Evolutionary conservation across 2,888 invertebrate genomes (phyloP).

Genomic region (Eurytoma californica): DNA sequence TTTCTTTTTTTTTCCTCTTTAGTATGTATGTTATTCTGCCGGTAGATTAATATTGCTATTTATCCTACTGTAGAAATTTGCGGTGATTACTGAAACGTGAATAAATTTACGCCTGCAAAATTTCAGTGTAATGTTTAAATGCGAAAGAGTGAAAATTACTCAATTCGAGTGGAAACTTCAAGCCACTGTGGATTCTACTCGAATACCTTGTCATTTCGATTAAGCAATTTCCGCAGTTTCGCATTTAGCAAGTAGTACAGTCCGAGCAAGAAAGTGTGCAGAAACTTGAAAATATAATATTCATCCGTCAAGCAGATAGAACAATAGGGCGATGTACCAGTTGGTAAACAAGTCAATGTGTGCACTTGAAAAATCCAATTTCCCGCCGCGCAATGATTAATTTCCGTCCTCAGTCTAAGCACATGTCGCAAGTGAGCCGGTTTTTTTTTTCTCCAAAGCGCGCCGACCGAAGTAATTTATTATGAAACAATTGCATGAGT

Average conservation of each 20-base stretch:
- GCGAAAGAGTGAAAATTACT: too few relatives aligned
- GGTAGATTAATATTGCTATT: neutral
- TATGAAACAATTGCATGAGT: conserved; percentile 57
- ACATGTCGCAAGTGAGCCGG: conserved; percentile 22
- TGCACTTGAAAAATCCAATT: conserved; percentile 21
- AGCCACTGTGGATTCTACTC: too few relatives aligned
- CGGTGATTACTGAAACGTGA: too few relatives aligned
- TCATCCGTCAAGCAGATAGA: neutral
- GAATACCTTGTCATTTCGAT: too few relatives aligned
- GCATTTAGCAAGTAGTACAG: too few relatives aligned
- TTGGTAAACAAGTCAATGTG: neutral
- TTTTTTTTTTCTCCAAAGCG: conserved; percentile 13
- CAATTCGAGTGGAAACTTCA: too few relatives aligned
- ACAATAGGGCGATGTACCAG: too few relatives aligned
- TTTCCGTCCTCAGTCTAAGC: conserved; percentile 16
- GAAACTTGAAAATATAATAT: neutral
- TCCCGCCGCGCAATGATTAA: conserved; percentile 9
- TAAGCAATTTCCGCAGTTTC: too few relatives aligned
- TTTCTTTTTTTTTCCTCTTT: neutral
- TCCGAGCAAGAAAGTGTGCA: too few relatives aligned
- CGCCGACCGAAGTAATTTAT: conserved; percentile 47
- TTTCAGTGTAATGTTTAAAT: too few relatives aligned
- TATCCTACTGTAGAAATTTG: neutral
- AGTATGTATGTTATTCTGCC: too few relatives aligned
- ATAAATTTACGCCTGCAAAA: too few relatives aligned